These are phyloP conservation scores for Cyprinodon variegatus DNA, from an alignment of 2,113 vertebrate genomes.

Conservation along the genomic window DNA sequence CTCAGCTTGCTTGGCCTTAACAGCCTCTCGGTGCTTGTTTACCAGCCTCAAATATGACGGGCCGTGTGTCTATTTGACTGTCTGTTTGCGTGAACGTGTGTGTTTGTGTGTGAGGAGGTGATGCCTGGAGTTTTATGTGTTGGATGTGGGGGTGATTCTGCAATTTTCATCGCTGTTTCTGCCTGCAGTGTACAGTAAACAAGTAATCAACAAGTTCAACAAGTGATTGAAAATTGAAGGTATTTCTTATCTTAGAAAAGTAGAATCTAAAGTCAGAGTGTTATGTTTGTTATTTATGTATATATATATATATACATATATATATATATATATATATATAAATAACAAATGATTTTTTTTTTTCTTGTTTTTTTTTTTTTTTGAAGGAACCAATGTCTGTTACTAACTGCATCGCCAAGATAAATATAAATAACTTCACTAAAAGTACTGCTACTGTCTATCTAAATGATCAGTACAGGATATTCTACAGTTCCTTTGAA, in stretches of 20 bases:
- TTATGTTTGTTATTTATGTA: not conserved
- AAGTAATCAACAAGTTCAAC: conserved; percentile 29
- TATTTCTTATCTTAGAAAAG: conserved; percentile 12
- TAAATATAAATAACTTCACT: not conserved
- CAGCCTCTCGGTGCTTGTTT: conserved; percentile 72
- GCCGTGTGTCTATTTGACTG: conserved; percentile 77
- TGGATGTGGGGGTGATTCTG: conserved; percentile 40
- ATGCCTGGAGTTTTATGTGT: conserved; percentile 44
- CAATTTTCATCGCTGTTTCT: conserved; percentile 34
- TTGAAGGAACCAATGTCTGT: no score
- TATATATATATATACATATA: no score
- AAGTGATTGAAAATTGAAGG: conserved; percentile 22
- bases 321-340: no score
- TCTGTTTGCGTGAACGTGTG: conserved; percentile 69
- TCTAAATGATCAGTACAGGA: no score
- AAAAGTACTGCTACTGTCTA: not conserved
- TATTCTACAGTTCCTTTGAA: no score
- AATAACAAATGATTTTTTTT: no score
- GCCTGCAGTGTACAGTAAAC: conserved; percentile 38
- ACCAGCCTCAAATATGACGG: conserved; percentile 78
- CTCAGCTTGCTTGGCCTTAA: conserved; percentile 78
- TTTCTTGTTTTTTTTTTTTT: no score
- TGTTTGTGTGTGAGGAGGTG: conserved; percentile 55
- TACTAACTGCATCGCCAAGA: not conserved
- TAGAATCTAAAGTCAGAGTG: not conserved